Evolutionary conservation across 2,113 vertebrate genomes (phyloP).

Genomic region (Dolichallabes microphthalmus): DNA sequence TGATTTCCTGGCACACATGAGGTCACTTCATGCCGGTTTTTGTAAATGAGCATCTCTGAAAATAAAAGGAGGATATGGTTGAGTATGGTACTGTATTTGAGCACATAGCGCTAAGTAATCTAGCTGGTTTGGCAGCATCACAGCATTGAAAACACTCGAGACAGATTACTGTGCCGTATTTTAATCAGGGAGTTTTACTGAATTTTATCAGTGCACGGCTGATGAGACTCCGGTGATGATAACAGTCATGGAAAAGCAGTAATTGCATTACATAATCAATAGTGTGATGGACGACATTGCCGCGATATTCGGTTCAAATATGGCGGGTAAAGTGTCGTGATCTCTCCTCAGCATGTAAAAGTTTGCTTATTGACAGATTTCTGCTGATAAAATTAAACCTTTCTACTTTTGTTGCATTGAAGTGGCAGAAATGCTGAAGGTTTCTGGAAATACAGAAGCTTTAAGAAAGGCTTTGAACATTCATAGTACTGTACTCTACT

Average conservation of each 20-base stretch:
- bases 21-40: not conserved
- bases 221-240: not conserved
- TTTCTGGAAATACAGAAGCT: conserved; percentile 21
- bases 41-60: not conserved
- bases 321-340: not conserved
- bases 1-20: conserved; percentile 4
- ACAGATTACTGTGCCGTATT: conserved; percentile 13
- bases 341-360: not conserved
- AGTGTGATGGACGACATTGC: not conserved
- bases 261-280: not conserved
- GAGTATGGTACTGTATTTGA: conserved; percentile 1
- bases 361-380: not conserved
- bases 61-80: not conserved
- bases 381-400: conserved; percentile 3
- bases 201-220: conserved; percentile 1
- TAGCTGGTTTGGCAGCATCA: not conserved
- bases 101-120: not conserved
- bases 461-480: not conserved
- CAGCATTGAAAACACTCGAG: not conserved
- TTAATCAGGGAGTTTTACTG: not conserved
- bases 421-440: not conserved
- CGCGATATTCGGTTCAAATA: conserved; percentile 15
- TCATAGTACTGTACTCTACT: conserved; percentile 34
- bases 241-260: conserved; percentile 1
- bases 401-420: not conserved